Base-by-base conservation (phyloP, 2,113 vertebrate genomes). In the Brachyhypopomus gauderio region DNA sequence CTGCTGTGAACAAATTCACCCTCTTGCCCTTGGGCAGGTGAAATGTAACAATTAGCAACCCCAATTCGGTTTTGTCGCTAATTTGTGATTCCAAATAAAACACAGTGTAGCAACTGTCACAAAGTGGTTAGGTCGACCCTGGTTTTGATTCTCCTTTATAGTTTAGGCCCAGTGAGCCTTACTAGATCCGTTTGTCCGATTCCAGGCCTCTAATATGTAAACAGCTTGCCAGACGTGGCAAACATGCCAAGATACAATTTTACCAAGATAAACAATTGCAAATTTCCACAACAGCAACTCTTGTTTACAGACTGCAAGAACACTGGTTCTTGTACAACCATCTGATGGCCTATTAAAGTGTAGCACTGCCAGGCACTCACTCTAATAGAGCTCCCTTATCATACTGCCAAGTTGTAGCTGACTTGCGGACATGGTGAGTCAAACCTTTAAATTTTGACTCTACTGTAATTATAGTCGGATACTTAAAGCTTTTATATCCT, bases 401-500 rank as follows among this genome's bases (percentile, higher is more conserved):
- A 71, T 85, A 86, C 87, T 84, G 90, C 88, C 85, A 89, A 90
- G 90, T 88, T 86, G 89, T 87, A 88, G 85, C 91, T 86, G 89
- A 92, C 90, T 92, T 90, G 91, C 92, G 89, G 93, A 92, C 91
- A 91, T 90, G 92, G 91, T 89, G 91, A 93, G 92, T 93, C 92
- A 92, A 92, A 93, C 91, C 91, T 92, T 92, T 91, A 93, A 91
- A 93, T 94, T 93, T 93, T 91, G 89, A 92, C 92, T 91, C 86
- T 83, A 85, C 89, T 85, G 87, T 94, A 93, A 93, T 93, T 93
- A 92, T 90, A 84, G 85, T 63, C 84, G 88, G 91, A 93, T 93
- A 93, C 91, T 92, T 90, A 89, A 90, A 56, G 91, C 92, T 93
- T 93, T 94, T 93, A 94, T 93, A 92, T 92, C 91, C 92, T 93